Base-by-base conservation (phyloP, 64 coral and sea anemone species). In the Pocillopora verrucosa region DNA sequence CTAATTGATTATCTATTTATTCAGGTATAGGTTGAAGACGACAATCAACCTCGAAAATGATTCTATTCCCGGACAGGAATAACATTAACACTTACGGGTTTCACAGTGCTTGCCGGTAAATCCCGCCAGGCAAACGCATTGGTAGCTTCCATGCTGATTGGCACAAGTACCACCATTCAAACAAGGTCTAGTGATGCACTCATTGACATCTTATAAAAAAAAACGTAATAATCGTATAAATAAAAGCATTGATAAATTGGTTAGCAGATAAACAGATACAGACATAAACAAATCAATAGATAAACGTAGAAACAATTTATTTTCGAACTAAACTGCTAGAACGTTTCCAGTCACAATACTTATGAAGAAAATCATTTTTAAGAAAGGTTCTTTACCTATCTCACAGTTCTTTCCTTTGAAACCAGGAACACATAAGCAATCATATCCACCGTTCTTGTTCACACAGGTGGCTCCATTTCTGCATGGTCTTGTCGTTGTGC, bases 391-490 rank as follows among this genome's bases (percentile, higher is more conserved):
- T 51, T 51, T 51, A 51, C 41, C 41, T 51, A 3, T 51, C 41
- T 77, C 60, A 16, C 94, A 95, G 26, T 78, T 24, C 38, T 62
- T 85, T 3, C 94, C 94, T 20, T 72, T 78, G 72, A 72, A 95
- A 73, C 94, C 94, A 4, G 86, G 15, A n/a, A 25, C 15, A 72
- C 94, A 95, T 10, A 70, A 76, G 60, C 94, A 95, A 61, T 65
- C 82, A 67, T 92, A 95, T 9, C 86, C 86, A 17, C 90, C 90
- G 76, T 78, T 63, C 16, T 25, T 89, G 58, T 92, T 91, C 16
- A 95, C 76, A 60, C 94, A 95, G 6, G 72, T 86, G 4, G 78
- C 89, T 2, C 94, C 86, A 92, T 95, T 95, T 20, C 80, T 88
- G 26, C 94, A 95, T 20, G 89, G 80, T 34, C 84, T 91, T 34